Evolutionary conservation across 2,113 vertebrate species (phyloP), one percentile per base, ranked within the genome.

Genomic region (Panthera tigris): DNA sequence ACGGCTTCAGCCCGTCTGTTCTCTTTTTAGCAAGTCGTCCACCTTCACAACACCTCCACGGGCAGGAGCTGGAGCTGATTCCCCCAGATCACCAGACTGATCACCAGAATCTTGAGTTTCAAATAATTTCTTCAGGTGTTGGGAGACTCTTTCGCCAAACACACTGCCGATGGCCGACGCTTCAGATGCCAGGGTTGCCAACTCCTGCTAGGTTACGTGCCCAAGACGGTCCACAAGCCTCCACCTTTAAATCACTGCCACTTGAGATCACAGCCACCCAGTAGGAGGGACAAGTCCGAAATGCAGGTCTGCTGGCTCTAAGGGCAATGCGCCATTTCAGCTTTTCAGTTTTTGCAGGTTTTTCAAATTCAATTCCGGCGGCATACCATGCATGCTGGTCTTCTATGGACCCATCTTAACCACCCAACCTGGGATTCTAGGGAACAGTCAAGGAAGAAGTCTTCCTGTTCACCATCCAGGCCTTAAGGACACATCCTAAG

Each of bases 21-120:
- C 65, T 48, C 33, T 99, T 98, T 99, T 99, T 1, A 99, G 98
- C 96, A 99, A 99, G 97, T 99, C 99, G 98, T 99, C 99, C 94
- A 99, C 99, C 98, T 99, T 99, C 81, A 99, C 99, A 96, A 99
- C 98, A 68, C 99, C 99, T 86, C 99, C 99, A 89, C 99, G 99
- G 80, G 99, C 99, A 73, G 99, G 99, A 65, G 99, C 99, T 98
- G 99, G 99, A 97, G 99, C 99, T 96, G 99, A 98, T 97, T 99
- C 99, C 98, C 99, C 99, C 45, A 45, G 45, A 45, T 45, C 45
- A 45, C 45, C 45, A 1, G 45, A 78, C 99, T 99, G 99, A 98
- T 99, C 99, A 63, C 99, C 99, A 0, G 99, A 99, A 97, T 99
- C 99, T 97, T 99, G 99, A 2, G 99, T 99, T 99, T 99, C 99